Conservation (phyloP, 1,140 invertebrate species). For the Phymastichus coffea region DNA sequence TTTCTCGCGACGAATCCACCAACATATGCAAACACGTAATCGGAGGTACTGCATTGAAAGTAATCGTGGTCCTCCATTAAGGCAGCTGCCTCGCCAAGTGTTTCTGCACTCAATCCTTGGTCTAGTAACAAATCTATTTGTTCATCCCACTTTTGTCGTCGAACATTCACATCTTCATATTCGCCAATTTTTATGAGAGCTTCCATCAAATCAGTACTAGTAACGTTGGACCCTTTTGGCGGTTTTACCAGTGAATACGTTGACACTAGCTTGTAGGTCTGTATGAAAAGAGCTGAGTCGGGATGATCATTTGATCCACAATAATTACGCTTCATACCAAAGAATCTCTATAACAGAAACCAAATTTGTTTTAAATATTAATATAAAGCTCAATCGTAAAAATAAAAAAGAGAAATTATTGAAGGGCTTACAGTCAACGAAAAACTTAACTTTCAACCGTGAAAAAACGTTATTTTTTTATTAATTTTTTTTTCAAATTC, state of each 20-base stretch:
- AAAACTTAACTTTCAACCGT: no score
- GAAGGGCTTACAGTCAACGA: no score
- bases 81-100: not conserved
- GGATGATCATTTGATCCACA: slow-evolving; percentile 9
- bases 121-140: not conserved
- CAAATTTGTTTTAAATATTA: not conserved
- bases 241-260: no score
- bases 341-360: slow-evolving; percentile 8
- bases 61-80: not conserved
- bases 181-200: not conserved
- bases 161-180: not conserved
- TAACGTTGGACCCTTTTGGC: no score
- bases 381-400: not conserved
- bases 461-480: no score
- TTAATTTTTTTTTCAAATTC: no score
- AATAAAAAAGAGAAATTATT: not conserved
- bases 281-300: not conserved
- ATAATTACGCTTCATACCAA: slow-evolving; percentile 5
- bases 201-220: slow-evolving; percentile 10
- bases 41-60: not conserved
- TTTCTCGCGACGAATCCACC: slow-evolving; percentile 13
- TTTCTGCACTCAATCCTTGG: not conserved
- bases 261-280: not conserved
- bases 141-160: not conserved
- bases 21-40: slow-evolving; percentile 6